phyloP scores from a whole-genome alignment of 2,113 vertebrate genomes.

The Paradoxurus hermaphroditus region DNA sequence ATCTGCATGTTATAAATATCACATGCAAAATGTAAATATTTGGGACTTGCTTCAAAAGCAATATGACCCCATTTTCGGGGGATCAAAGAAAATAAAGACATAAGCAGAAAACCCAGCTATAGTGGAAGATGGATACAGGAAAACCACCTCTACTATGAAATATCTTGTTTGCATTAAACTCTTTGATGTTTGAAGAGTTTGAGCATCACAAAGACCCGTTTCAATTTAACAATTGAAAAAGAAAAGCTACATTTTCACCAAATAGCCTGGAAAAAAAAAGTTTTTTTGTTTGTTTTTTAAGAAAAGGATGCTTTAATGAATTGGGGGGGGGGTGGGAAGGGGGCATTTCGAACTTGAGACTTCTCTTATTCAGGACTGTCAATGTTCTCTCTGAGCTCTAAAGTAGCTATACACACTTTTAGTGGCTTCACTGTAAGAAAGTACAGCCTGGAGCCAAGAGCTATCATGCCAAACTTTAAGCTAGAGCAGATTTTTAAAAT shows the following conservation, averaged over 20 bases:
- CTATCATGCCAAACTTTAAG: constrained; percentile 52
- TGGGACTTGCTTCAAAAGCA: background rate
- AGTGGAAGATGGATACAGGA: background rate
- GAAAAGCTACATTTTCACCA: background rate
- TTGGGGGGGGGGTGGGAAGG: background rate
- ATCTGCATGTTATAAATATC: background rate
- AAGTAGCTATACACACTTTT: constrained; percentile 43
- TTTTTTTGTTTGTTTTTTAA: background rate
- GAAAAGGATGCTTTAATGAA: background rate
- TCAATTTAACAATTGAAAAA: constrained; percentile 25
- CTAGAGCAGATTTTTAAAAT: constrained; percentile 43
- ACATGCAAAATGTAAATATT: background rate
- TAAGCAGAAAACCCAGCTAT: background rate
- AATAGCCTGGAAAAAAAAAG: background rate
- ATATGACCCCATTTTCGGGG: background rate
- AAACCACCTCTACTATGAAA: background rate
- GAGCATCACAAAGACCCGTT: background rate
- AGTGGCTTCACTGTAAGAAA: constrained; percentile 37
- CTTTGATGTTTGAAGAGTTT: background rate
- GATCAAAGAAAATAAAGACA: background rate
- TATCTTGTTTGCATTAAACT: background rate
- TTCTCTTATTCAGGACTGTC: background rate
- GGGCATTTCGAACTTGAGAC: constrained; percentile 38
- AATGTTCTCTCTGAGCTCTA: background rate
- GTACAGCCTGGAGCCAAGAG: constrained; percentile 38